A percentile compares a stretch with the other conserved stretches of the same genome.
phyloP scores from a whole-genome alignment of 1,140 invertebrate genomes.

The Tyrophagus putrescentiae region DNA sequence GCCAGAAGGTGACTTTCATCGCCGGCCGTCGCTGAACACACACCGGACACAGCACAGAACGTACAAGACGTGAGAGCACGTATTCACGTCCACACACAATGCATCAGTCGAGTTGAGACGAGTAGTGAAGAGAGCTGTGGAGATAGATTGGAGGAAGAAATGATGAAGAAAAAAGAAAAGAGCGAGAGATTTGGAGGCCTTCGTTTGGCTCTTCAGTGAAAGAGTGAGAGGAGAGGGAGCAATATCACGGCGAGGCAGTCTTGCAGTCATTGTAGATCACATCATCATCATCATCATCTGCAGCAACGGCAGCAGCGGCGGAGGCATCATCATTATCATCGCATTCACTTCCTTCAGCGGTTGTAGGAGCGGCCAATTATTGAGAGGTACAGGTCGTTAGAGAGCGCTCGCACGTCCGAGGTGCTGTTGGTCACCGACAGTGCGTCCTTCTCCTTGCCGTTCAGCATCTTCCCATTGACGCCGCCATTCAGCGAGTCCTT shows the following conservation, averaged over 20 bases:
- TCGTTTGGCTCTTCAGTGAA: no score
- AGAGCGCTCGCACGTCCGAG: conserved; percentile 9
- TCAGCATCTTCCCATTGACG: conserved; percentile 6
- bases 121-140: neutral
- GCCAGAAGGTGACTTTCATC: no score
- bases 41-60: no score
- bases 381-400: conserved; percentile 3
- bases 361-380: conserved; percentile 13
- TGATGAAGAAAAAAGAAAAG: no score
- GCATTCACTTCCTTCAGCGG: conserved; percentile 4
- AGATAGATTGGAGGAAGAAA: neutral
- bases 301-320: no score
- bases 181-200: neutral
- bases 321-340: no score
- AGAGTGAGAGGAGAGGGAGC: neutral
- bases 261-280: neutral
- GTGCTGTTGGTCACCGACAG: neutral
- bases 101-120: no score
- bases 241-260: conserved; percentile 10
- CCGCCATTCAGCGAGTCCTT: neutral
- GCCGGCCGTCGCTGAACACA: no score
- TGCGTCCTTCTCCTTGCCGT: neutral
- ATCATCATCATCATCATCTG: no score
- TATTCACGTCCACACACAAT: no score
- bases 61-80: no score